These are phyloP conservation scores for Amyelois transitella DNA, from an alignment of 1,140 invertebrate species.

Conservation along the genomic window DNA sequence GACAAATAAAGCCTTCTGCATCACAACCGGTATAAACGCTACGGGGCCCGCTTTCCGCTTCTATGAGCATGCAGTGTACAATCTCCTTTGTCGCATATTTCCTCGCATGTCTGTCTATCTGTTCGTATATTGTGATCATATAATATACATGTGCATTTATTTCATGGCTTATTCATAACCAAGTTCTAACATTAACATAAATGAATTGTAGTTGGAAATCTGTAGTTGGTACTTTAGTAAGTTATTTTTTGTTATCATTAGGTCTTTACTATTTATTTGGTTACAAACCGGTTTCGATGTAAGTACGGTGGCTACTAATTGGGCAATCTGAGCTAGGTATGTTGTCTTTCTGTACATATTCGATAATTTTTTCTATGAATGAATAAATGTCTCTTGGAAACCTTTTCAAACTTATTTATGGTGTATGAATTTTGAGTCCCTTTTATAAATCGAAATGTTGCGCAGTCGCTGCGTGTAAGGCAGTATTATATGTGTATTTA, in stretches of 20 bases:
- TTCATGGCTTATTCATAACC: neutral
- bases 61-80: neutral
- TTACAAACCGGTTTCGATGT: constrained; percentile 13
- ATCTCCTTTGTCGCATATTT: constrained; percentile 1
- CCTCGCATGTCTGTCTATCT: constrained; percentile 10
- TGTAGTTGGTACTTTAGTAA: constrained; percentile 1
- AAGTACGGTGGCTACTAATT: constrained; percentile 2
- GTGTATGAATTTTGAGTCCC: neutral
- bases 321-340: neutral
- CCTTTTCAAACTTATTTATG: too few species aligned
- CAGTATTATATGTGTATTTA: too few species aligned
- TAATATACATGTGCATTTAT: neutral
- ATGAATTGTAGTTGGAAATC: neutral
- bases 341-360: neutral
- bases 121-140: neutral
- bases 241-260: constrained; percentile 13
- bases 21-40: neutral
- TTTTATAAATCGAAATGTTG: neutral
- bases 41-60: constrained; percentile 16
- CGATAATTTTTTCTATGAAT: neutral
- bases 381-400: neutral
- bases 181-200: neutral
- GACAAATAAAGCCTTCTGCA: constrained; percentile 7
- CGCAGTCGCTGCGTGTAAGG: neutral
- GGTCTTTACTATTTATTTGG: constrained; percentile 18